phyloP scores from a whole-genome alignment of 2,888 invertebrate species.

The Periphyllus acericola region DNA sequence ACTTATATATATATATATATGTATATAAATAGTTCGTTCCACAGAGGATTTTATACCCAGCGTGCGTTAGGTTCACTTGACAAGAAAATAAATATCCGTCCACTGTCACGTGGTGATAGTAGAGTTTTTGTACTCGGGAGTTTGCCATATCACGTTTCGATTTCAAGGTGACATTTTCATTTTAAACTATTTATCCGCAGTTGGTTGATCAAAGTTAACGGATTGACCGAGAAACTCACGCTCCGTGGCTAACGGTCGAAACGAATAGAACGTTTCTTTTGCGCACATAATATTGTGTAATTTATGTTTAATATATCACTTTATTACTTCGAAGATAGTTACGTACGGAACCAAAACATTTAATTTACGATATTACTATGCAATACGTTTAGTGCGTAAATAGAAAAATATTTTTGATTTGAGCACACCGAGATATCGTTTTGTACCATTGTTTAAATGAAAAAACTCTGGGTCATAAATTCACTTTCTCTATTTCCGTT shows the following conservation, averaged over 20 bases:
- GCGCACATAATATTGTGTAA: too few relatives aligned
- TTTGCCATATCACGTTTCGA: neutral
- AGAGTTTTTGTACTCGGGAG: neutral
- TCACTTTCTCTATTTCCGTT: neutral
- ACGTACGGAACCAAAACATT: too few relatives aligned
- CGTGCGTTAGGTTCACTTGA: constrained; percentile 30
- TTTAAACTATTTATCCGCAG: too few relatives aligned
- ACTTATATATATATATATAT: neutral
- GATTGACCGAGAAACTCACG: too few relatives aligned
- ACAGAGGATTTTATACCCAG: constrained; percentile 18
- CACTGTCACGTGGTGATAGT: neutral
- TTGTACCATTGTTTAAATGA: neutral
- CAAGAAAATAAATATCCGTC: constrained; percentile 24
- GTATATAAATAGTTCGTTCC: neutral
- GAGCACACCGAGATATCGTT: neutral
- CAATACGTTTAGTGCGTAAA: too few relatives aligned
- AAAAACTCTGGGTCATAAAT: neutral
- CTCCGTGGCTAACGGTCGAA: too few relatives aligned
- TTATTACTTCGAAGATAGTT: too few relatives aligned
- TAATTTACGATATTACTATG: too few relatives aligned
- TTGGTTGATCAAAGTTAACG: too few relatives aligned
- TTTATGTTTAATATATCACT: too few relatives aligned
- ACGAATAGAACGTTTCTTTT: too few relatives aligned
- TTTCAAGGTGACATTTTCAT: neutral
- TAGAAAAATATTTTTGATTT: too few relatives aligned